Evolutionary conservation across 2,113 vertebrate species (phyloP).

Genomic region (Terrapene triunguis): DNA sequence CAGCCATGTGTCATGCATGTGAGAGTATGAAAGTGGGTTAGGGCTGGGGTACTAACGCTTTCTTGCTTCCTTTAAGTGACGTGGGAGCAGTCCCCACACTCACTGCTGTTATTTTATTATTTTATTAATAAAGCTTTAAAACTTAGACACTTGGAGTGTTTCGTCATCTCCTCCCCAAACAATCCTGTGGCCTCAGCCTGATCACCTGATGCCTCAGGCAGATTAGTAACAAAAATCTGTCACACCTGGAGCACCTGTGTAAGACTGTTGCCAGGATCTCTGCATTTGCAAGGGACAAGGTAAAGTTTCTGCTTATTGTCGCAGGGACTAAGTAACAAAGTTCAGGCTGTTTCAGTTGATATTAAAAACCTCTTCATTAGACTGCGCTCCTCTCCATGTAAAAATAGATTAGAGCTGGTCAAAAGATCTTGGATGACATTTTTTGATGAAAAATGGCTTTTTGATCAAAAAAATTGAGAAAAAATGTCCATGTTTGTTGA

Average conservation of each 20-base stretch:
- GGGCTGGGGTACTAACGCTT: no score
- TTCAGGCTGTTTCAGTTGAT: background rate
- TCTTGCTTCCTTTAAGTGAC: no score
- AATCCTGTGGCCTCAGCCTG: no score
- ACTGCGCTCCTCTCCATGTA: background rate
- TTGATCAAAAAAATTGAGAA: background rate
- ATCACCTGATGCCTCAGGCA: no score
- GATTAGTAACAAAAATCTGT: no score
- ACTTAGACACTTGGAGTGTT: no score
- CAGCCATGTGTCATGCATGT: no score
- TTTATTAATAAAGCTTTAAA: no score
- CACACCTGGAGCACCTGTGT: background rate
- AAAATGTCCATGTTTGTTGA: background rate
- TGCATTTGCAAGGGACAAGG: background rate
- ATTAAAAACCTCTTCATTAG: background rate
- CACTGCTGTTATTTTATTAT: no score
- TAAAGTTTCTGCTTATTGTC: rapidly evolving
- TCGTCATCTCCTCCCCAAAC: no score
- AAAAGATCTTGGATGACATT: background rate
- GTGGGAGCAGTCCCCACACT: no score
- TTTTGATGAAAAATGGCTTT: background rate
- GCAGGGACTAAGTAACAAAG: background rate
- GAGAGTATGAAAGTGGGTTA: no score
- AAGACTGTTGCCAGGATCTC: background rate
- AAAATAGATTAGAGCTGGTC: background rate